Evolutionary conservation across 2,113 vertebrate species (phyloP).

Genomic region (Saguinus midas): DNA sequence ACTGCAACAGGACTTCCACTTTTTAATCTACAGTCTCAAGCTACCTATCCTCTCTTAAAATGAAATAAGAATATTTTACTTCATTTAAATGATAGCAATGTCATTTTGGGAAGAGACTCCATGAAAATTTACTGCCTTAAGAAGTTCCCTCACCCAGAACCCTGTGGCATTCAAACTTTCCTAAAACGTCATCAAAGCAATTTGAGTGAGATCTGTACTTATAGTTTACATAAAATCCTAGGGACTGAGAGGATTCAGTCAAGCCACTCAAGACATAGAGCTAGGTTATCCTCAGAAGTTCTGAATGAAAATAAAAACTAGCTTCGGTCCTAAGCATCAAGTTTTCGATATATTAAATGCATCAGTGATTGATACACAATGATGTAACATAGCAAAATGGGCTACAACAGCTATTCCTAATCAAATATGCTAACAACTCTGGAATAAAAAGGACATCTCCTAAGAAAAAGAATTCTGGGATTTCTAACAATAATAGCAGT

Average conservation of each 20-base stretch:
- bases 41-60: background rate
- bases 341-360: background rate
- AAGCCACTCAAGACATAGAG: background rate
- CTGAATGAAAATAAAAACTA: background rate
- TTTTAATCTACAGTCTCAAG: background rate
- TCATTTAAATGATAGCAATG: background rate
- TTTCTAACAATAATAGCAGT: background rate
- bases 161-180: background rate
- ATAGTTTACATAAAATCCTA: background rate
- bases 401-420: background rate
- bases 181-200: background rate
- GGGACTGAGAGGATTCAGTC: background rate
- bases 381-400: background rate
- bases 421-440: background rate
- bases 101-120: background rate
- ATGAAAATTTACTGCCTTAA: background rate
- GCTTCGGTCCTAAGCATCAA: background rate
- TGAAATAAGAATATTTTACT: background rate
- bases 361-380: background rate
- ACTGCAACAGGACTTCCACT: background rate
- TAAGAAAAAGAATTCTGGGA: background rate
- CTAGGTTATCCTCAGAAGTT: background rate
- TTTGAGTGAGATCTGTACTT: background rate
- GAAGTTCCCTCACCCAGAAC: background rate
- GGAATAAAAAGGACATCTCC: background rate